phyloP scores from a whole-genome alignment of 2,113 vertebrate species.

The Trinectes maculatus region DNA sequence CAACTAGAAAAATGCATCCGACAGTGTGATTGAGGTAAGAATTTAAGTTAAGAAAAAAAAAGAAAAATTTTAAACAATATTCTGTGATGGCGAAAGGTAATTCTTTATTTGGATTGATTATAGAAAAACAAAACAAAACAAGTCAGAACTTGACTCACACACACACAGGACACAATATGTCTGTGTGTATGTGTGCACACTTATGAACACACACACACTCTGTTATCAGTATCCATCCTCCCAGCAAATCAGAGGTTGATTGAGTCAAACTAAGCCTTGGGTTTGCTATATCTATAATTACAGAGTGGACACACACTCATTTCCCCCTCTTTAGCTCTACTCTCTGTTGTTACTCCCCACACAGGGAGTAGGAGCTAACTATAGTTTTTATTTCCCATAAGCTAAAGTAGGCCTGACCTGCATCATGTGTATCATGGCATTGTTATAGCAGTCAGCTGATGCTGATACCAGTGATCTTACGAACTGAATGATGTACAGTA shows the following conservation, averaged over 20 bases:
- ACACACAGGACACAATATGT: conserved; percentile 1
- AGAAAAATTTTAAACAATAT: too few species aligned
- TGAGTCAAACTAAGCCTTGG: conserved; percentile 54
- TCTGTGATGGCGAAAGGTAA: too few species aligned
- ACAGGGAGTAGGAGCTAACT: conserved; percentile 12
- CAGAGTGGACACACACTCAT: conserved; percentile 37
- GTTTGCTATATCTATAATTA: conserved; percentile 66
- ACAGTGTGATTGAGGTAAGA: too few species aligned
- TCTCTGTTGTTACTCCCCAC: too few species aligned
- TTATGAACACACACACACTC: neutral
- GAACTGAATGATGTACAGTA: neutral
- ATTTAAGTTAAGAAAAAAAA: too few species aligned
- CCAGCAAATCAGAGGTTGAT: conserved; percentile 60
- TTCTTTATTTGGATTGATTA: too few species aligned
- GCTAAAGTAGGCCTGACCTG: conserved; percentile 7
- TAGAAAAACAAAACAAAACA: too few species aligned
- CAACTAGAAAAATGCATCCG: too few species aligned
- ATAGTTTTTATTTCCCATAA: conserved; percentile 29
- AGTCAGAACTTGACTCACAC: too few species aligned
- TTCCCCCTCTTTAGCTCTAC: too few species aligned
- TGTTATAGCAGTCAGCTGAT: neutral
- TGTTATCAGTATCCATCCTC: conserved; percentile 42
- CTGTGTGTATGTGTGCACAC: too few species aligned
- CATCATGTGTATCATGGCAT: neutral
- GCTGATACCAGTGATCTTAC: neutral